A percentile compares a stretch with the other conserved stretches of the same genome.
These are phyloP conservation scores for Pseudolycoriella hygida DNA, from an alignment of 2,888 invertebrate genomes.

Conservation along the genomic window DNA sequence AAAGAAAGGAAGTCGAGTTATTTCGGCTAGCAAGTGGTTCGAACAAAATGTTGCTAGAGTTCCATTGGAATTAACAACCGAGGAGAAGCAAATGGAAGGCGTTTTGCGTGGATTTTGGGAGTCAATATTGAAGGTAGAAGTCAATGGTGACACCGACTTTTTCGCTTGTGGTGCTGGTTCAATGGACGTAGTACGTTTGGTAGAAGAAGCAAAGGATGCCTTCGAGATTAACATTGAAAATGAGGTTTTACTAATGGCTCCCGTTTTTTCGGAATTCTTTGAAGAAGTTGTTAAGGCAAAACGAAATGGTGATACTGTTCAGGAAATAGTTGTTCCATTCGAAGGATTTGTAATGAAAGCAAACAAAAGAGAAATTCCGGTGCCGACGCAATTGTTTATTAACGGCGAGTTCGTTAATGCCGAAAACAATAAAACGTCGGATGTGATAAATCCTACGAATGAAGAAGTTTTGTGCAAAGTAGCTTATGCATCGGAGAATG, in stretches of 20 bases:
- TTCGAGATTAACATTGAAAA: slow-evolving; percentile 62
- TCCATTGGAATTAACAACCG: slow-evolving; percentile 45
- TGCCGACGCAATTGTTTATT: slow-evolving; percentile 83
- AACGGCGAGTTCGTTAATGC: slow-evolving; percentile 78
- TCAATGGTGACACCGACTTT: slow-evolving; percentile 72
- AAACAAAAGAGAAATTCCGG: slow-evolving; percentile 69
- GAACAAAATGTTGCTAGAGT: slow-evolving; percentile 37
- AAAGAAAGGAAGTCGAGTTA: slow-evolving; percentile 64
- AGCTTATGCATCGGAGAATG: slow-evolving; percentile 52
- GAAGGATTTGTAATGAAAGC: slow-evolving; percentile 57
- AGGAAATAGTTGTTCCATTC: slow-evolving; percentile 38
- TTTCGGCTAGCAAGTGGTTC: slow-evolving; percentile 61
- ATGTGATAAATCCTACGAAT: slow-evolving; percentile 67
- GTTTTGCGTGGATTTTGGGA: slow-evolving; percentile 58
- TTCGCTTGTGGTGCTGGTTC: slow-evolving; percentile 92
- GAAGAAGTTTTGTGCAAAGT: slow-evolving; percentile 63
- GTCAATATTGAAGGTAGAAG: slow-evolving; percentile 59
- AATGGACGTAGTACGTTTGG: slow-evolving; percentile 82
- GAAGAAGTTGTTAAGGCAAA: slow-evolving; percentile 44
- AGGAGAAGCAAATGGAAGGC: slow-evolving; percentile 53
- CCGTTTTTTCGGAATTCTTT: slow-evolving; percentile 69
- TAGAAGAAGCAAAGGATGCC: slow-evolving; percentile 81
- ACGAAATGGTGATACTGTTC: slow-evolving; percentile 39
- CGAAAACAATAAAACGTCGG: slow-evolving; percentile 41
- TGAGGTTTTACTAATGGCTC: slow-evolving; percentile 85